Conservation (phyloP, 1,140 invertebrate species). For the Drosophila orena region DNA sequence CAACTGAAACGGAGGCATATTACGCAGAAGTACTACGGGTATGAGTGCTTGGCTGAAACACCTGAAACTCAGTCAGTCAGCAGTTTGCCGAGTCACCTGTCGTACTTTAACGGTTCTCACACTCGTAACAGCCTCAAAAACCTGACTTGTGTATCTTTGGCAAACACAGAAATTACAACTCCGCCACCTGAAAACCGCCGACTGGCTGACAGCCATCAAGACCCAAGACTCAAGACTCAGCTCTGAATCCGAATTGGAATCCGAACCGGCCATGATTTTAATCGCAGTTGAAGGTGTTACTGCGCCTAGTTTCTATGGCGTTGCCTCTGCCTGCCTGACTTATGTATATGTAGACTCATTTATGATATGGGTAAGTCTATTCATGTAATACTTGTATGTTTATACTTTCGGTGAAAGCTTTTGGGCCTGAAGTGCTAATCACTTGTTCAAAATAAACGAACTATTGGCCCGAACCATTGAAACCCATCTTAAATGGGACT, state of each 20-base stretch:
- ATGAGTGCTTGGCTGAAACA: conserved; percentile 1
- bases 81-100: conserved; percentile 54
- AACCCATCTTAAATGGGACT: background rate
- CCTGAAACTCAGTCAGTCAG: conserved; percentile 27
- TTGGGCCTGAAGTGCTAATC: background rate
- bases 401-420: conserved; percentile 6
- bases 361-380: background rate
- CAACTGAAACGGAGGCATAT: conserved; percentile 45
- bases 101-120: conserved; percentile 77
- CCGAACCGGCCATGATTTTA: conserved; percentile 42
- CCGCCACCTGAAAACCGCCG: conserved; percentile 21
- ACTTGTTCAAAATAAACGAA: conserved; percentile 7
- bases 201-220: conserved; percentile 40
- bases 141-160: conserved; percentile 68
- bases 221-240: background rate
- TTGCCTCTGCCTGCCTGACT: background rate
- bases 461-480: background rate
- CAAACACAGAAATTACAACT: conserved; percentile 67
- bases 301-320: conserved; percentile 19
- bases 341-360: background rate
- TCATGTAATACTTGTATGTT: conserved; percentile 1
- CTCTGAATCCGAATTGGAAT: background rate
- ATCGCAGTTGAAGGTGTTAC: conserved; percentile 50
- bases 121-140: conserved; percentile 61
- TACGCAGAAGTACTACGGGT: conserved; percentile 25